Evolutionary conservation across 2,797 vertebrate genomes (phyloP), one percentile per base, ranked within the genome.

Genomic region (Onychomys torridus): DNA sequence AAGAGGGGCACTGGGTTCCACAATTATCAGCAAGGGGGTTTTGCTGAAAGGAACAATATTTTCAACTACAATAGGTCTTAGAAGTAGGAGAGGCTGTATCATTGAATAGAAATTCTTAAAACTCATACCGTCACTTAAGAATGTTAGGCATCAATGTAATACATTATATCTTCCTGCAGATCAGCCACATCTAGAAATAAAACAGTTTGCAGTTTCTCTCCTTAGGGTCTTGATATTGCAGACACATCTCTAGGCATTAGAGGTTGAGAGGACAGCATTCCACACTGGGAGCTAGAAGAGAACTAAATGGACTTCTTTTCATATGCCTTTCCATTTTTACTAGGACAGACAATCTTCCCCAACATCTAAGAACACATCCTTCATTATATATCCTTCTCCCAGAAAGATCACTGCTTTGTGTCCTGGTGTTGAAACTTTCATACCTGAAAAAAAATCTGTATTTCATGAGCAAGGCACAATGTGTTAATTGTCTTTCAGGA

Each of bases 351-450:
- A 25, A 49, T n/a, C 8, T 83, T 78, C 61, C 73, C 78, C 49
- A 91, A 37, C 89, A 91, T 65, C 9, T 23, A 52, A 73, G 89
- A 40, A 6, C 4, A 12, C 1, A 0, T 5, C 3, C 2, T 91
- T 89, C 4, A 76, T 71, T 34, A 79, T 13, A 79, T 10, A 3
- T 0, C 57, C 13, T 4, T 57, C 52, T 11, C 71, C 43, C 29
- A 82, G 40, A 59, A 86, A 94, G 27, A 61, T 19, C 0, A 29
- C 13, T 23, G 57, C 8, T 75, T 84, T 71, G 61, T 67, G 7
- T 4, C 23, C 25, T 32, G 7, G 11, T 23, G 5, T 4, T 89
- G 16, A 89, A 0, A 2, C 0, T 0, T 46, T 46, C 49, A 9
- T 5, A 57, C 23, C 5, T 3, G 77, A 87, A 63, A 91, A 4